A percentile compares a stretch with the other conserved stretches of the same genome.
phyloP scores from a whole-genome alignment of 1,140 invertebrate genomes.

The Drosophila ananassae region DNA sequence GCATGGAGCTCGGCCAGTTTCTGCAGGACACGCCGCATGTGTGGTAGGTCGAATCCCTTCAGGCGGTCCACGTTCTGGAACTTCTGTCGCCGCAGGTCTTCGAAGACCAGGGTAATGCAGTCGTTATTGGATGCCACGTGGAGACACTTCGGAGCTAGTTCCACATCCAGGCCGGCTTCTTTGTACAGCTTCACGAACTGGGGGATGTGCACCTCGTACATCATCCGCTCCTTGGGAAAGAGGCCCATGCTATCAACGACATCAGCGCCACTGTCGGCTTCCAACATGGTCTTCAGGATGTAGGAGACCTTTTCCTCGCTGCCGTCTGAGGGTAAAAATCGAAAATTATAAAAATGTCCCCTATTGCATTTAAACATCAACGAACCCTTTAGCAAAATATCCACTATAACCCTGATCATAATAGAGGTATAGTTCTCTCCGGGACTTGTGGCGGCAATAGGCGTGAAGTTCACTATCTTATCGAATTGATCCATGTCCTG shows the following conservation, averaged over 20 bases:
- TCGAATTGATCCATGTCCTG: constrained; percentile 62
- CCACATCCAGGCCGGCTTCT: constrained; percentile 62
- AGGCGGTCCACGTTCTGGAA: constrained; percentile 86
- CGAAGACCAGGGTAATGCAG: constrained; percentile 84
- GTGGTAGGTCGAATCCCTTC: constrained; percentile 85
- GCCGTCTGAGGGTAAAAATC: constrained; percentile 46
- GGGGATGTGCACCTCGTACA: constrained; percentile 69
- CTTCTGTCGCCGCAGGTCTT: constrained; percentile 85
- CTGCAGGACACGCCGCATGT: constrained; percentile 84
- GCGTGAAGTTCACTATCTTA: constrained; percentile 51
- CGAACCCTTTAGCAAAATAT: constrained; percentile 64
- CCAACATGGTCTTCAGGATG: constrained; percentile 72
- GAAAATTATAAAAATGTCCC: background rate
- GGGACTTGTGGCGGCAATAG: constrained; percentile 67
- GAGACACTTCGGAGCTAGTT: constrained; percentile 62
- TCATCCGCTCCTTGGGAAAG: constrained; percentile 72
- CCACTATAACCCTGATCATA: constrained; percentile 66
- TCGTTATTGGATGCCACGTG: constrained; percentile 53
- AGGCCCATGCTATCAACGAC: constrained; percentile 56
- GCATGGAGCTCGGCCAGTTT: constrained; percentile 86
- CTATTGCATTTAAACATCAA: background rate
- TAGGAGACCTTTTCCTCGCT: constrained; percentile 50
- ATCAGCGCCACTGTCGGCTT: constrained; percentile 37
- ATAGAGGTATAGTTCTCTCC: constrained; percentile 77
- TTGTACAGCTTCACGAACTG: constrained; percentile 71